A percentile compares a stretch with the other conserved stretches of the same genome.
Evolutionary conservation across 2,888 invertebrate species (phyloP).

Genomic region (Panorpa germanica): DNA sequence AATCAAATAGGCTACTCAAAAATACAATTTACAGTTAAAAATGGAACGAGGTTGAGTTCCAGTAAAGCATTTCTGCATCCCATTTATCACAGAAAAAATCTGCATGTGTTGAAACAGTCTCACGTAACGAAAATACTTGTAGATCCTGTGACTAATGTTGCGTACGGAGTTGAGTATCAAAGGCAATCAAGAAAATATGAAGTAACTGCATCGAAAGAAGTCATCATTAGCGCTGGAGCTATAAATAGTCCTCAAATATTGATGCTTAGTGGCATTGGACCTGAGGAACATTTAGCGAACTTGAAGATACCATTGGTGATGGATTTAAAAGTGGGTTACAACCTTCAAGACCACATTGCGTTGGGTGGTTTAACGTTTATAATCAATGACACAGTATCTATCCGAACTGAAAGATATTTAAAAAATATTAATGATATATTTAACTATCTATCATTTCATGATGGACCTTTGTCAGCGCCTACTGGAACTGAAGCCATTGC

Average conservation of each 20-base stretch:
- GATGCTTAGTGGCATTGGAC: slow-evolving; percentile 58
- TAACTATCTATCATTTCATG: slow-evolving; percentile 18
- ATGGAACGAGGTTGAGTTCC: slow-evolving; percentile 36
- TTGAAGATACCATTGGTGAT: slow-evolving; percentile 32
- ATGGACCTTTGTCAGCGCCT: slow-evolving; percentile 38
- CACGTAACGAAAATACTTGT: slow-evolving; percentile 34
- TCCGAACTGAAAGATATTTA: background rate
- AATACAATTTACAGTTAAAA: slow-evolving; percentile 36
- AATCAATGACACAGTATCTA: slow-evolving; percentile 19
- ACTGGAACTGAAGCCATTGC: slow-evolving; percentile 48
- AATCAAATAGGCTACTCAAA: slow-evolving; percentile 39
- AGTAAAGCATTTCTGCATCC: slow-evolving; percentile 38
- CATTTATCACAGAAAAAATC: slow-evolving; percentile 29
- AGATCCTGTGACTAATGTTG: slow-evolving; percentile 25
- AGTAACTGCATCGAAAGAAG: slow-evolving; percentile 39
- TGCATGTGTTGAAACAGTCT: slow-evolving; percentile 33
- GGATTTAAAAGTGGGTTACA: slow-evolving; percentile 40
- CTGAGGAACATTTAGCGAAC: slow-evolving; percentile 31
- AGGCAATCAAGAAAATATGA: slow-evolving; percentile 23
- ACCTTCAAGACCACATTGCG: slow-evolving; percentile 43
- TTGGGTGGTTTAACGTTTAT: slow-evolving; percentile 47
- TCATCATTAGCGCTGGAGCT: slow-evolving; percentile 57
- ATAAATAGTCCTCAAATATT: slow-evolving; percentile 67
- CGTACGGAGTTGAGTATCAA: slow-evolving; percentile 34
- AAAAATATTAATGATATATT: slow-evolving; percentile 13